Evolutionary conservation across 2,113 vertebrate species (phyloP).

Genomic region (Anarrhichthys ocellatus): DNA sequence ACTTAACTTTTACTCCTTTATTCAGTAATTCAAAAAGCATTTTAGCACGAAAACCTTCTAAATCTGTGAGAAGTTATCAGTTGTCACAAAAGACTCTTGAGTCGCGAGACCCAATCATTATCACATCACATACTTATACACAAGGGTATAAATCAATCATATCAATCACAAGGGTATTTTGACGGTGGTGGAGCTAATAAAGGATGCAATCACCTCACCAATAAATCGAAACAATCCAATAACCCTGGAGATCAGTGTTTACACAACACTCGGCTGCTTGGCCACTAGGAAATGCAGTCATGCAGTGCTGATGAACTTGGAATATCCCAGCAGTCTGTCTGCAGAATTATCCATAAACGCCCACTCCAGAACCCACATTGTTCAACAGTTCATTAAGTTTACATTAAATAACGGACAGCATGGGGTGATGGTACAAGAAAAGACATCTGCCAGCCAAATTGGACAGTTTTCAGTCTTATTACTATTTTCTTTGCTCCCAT

Average conservation of each 20-base stretch:
- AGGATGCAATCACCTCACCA: constrained; percentile 23
- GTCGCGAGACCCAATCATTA: constrained; percentile 32
- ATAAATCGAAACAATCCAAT: constrained; percentile 31
- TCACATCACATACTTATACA: neutral
- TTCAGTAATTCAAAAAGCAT: neutral
- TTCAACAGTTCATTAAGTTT: constrained; percentile 52
- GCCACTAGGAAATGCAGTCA: constrained; percentile 15
- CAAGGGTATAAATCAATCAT: constrained; percentile 27
- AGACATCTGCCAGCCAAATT: neutral
- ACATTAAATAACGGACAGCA: constrained; percentile 15
- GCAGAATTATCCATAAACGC: constrained; percentile 42
- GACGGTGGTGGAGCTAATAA: constrained; percentile 28
- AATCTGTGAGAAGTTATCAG: neutral
- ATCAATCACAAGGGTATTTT: constrained; percentile 30
- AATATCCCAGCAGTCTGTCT: constrained; percentile 24
- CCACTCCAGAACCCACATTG: constrained; percentile 30
- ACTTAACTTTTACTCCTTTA: neutral
- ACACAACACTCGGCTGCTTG: neutral
- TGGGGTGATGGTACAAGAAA: neutral
- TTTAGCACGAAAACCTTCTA: neutral
- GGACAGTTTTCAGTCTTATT: neutral
- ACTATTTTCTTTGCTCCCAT: neutral
- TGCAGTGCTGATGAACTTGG: constrained; percentile 37
- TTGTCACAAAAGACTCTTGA: constrained; percentile 12
- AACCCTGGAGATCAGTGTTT: constrained; percentile 29